Evolutionary conservation across 2,888 invertebrate species (phyloP).

Genomic region (Rosalia funebris): DNA sequence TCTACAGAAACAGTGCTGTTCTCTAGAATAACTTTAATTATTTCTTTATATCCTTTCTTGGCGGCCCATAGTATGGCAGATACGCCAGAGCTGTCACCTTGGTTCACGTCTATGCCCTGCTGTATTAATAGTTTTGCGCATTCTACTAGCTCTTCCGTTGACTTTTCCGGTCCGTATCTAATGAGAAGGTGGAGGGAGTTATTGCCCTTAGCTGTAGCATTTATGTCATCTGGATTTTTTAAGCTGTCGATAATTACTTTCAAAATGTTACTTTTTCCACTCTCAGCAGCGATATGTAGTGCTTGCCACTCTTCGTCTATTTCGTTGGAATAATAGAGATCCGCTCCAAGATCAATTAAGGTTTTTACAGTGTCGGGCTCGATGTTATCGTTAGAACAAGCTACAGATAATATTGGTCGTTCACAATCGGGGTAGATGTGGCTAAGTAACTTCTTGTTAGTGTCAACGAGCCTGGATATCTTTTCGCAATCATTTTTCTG

Average conservation of each 20-base stretch:
- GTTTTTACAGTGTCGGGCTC: conserved; percentile 68
- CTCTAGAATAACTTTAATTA: conserved; percentile 68
- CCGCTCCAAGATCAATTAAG: conserved; percentile 70
- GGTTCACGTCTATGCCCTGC: conserved; percentile 51
- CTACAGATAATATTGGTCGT: conserved; percentile 63
- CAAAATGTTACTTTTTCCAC: conserved; percentile 64
- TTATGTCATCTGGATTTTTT: conserved; percentile 44
- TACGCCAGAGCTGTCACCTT: conserved; percentile 47
- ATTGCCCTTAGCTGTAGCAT: conserved; percentile 48
- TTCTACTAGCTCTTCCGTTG: conserved; percentile 55
- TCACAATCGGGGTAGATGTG: conserved; percentile 68
- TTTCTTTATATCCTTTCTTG: conserved; percentile 67
- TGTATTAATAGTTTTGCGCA: conserved; percentile 50
- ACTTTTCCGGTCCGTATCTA: conserved; percentile 58
- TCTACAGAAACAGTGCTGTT: conserved; percentile 66
- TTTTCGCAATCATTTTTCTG: conserved; percentile 66
- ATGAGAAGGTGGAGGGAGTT: conserved; percentile 58
- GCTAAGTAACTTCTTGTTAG: conserved; percentile 67
- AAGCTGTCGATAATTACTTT: conserved; percentile 64
- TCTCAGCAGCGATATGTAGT: conserved; percentile 73
- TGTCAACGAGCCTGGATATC: conserved; percentile 67
- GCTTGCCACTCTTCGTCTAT: conserved; percentile 69
- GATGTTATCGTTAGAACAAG: conserved; percentile 69
- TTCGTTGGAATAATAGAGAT: conserved; percentile 68
- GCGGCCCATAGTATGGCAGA: conserved; percentile 70